A percentile compares a stretch with the other conserved stretches of the same genome.
Conservation (phyloP, 1,140 invertebrate genomes). For the Argopecten irradians region DNA sequence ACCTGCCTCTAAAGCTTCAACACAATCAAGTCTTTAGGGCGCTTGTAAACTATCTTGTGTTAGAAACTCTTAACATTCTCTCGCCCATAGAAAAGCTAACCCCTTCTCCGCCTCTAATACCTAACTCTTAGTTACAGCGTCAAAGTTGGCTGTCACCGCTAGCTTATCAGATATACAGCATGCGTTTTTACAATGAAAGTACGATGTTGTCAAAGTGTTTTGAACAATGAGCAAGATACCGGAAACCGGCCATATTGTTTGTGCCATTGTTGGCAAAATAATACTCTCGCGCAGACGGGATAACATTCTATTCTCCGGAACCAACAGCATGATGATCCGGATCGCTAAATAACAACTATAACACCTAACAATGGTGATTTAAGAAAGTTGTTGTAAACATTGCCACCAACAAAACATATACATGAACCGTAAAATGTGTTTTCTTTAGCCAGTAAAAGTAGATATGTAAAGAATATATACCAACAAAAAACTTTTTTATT, state of each 20-base stretch:
- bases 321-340: slow-evolving; percentile 19
- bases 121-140: slow-evolving; percentile 16
- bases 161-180: slow-evolving; percentile 8
- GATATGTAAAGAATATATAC: neutral
- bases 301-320: neutral
- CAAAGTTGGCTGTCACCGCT: neutral
- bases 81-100: slow-evolving; percentile 1
- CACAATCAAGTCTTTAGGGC: slow-evolving; percentile 10
- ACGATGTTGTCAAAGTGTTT: slow-evolving; percentile 21
- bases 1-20: neutral
- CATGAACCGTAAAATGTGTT: neutral
- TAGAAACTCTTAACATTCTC: slow-evolving; percentile 3
- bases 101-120: neutral
- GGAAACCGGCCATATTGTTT: slow-evolving; percentile 21
- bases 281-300: slow-evolving; percentile 19
- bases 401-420: neutral
- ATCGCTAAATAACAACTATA: neutral
- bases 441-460: slow-evolving; percentile 10
- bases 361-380: neutral
- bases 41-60: slow-evolving; percentile 21
- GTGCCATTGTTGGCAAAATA: neutral
- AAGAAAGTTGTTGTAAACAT: slow-evolving; percentile 18
- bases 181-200: slow-evolving; percentile 22
- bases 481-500: neutral
- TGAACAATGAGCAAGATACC: slow-evolving; percentile 15